Base-by-base conservation (phyloP, 2,113 vertebrate species). In the Mobula birostris region DNA sequence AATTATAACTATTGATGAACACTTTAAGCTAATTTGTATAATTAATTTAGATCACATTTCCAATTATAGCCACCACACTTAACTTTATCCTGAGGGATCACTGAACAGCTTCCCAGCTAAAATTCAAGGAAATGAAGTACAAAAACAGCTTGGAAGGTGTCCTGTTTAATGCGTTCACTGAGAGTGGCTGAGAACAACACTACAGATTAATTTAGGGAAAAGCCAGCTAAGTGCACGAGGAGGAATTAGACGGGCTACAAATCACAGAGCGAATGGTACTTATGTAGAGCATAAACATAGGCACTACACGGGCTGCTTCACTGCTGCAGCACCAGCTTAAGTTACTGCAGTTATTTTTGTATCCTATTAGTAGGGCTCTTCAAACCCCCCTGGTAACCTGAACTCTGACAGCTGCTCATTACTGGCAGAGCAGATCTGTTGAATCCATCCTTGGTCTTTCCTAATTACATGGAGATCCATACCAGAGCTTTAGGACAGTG, bases 301-400 rank as follows among this genome's bases (percentile, higher is more conserved):
- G n/a, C 58, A 88, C 29, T 6, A 6, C 63, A 66, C 17, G 11
- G 85, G 29, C 48, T 32, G 58, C 32, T 66, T 2, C 58, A n/a
- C 27, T 66, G 85, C 14, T 63, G 85, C 29, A 88, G 66, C 56
- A 7, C 63, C 21, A 61, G 29, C 32, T 88, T 32, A 88, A 88
- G 29, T 88, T 88, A 66, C 85, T 66, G 85, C 29, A 66, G 85
- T 66, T 88, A 88, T 88, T 88, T 88, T 88, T 88, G 85, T 88
- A 63, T 29, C 58, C 85, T n/a, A 66, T 88, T 88, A 88, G 85
- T 66, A 19, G 66, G 85, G n/a, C 61, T n/a, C 61, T 6, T 6
- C 29, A n/a, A 88, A 88, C 58, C 32, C 61, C 61, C 61, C 61
- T 88, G 61, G 85, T 88, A 88, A 88, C 85, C 61, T 88, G 61